Percentiles rank a stretch among this genome's conserved stretches.
These are phyloP conservation scores for Bombycilla garrulus DNA, from an alignment of 2,113 vertebrate genomes.

Conservation along the genomic window DNA sequence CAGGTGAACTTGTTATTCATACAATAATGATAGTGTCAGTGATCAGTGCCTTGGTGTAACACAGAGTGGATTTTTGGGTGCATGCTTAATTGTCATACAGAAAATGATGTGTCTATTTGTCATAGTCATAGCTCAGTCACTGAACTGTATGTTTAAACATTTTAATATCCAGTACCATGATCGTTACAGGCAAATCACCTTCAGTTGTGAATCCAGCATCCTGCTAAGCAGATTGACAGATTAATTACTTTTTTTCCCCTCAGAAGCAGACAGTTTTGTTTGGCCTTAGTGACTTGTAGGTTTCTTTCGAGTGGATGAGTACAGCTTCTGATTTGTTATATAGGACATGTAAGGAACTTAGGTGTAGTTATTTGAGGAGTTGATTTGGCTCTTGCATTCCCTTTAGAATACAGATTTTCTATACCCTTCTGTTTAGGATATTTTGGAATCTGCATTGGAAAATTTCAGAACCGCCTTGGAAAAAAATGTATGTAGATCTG, in stretches of 20 bases:
- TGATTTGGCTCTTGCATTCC: slow-evolving; percentile 56
- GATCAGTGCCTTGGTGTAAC: not conserved
- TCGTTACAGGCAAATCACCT: slow-evolving; percentile 42
- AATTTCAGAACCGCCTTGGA: slow-evolving; percentile 69
- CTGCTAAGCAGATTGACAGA: slow-evolving; percentile 49
- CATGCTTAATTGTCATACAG: not conserved
- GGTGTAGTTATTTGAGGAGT: slow-evolving; percentile 38
- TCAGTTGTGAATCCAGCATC: slow-evolving; percentile 45
- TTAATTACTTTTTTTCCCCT: slow-evolving; percentile 50
- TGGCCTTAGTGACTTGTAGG: slow-evolving; percentile 36
- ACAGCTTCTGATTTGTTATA: slow-evolving; percentile 38
- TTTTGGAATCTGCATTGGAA: slow-evolving; percentile 72
- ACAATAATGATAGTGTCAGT: not conserved
- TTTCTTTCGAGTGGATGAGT: slow-evolving; percentile 34
- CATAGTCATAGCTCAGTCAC: slow-evolving; percentile 24
- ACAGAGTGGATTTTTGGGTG: not conserved
- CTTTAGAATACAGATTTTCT: slow-evolving; percentile 66
- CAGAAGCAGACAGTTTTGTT: slow-evolving; percentile 48
- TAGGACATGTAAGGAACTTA: slow-evolving; percentile 5
- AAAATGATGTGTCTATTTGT: slow-evolving; percentile 45
- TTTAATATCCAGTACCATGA: slow-evolving; percentile 26
- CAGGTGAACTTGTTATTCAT: not conserved
- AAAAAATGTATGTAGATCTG: slow-evolving; percentile 64
- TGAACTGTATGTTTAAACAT: slow-evolving; percentile 26
- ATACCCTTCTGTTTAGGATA: slow-evolving; percentile 64